Base-by-base conservation (phyloP, 2,113 vertebrate species). In the Strigops habroptila region DNA sequence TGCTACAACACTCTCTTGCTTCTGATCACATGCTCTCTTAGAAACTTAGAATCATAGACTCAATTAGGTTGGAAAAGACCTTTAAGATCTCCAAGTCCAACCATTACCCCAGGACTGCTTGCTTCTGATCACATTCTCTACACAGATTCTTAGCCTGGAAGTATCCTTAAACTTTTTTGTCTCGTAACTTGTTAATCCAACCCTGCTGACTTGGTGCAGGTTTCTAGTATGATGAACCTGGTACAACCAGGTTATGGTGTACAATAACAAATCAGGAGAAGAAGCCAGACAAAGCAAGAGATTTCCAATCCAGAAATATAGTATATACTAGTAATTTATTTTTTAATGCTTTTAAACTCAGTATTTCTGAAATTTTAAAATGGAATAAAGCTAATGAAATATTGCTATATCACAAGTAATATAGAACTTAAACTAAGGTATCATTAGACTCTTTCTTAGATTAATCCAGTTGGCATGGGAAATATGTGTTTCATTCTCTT, bases 201-300 rank as follows among this genome's bases (percentile, higher is more conserved):
- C 22, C 57, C 57, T 59, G 14, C 57, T 24, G 57, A 24, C 14
- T 35, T 59, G 22, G 33, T 59, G 41, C 4, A 69, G 6, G 6
- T 57, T 88, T 80, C 59, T 53, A 30, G 31, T 15, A n/a, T 17
- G 10, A 51, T 9, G 7, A 74, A 83, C 13, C 41, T 41, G 25
- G 52, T 53, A 57, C 3, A 52, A 65, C 9, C 9, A 39, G 10
- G 13, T 39, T 82, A 49, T 49, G 12, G 16, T 35, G 8, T 19
- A 33, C 17, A 55, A 31, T 35, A 33, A 68, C 12, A 70, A 71
- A 60, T 16, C 18, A 67, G 11, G 7, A 73, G 11, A 85, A 90
- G 8, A 77, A 92, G 59, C 0, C 1, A 65, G 31, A 39, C 5
- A 59, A 67, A 65, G 10, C 3, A 68, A 69, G 35, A 24, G 0